These are phyloP conservation scores for Cydia strobilella DNA, from an alignment of 1,140 invertebrate genomes.

Conservation along the genomic window DNA sequence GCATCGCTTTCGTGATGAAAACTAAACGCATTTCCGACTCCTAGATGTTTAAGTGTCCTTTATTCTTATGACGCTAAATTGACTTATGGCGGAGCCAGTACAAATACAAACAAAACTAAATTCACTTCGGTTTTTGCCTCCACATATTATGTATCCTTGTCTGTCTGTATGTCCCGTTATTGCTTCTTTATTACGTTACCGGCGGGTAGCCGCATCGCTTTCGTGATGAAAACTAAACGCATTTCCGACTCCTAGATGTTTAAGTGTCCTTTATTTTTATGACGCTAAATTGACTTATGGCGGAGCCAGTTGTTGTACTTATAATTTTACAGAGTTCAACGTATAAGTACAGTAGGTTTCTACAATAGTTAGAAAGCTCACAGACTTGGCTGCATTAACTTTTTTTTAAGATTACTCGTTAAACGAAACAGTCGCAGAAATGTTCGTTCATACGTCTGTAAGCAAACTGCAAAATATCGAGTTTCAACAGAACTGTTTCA, in stretches of 20 bases:
- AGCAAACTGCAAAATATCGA: too few species aligned
- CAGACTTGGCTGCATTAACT: too few species aligned
- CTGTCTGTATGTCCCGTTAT: slow-evolving; percentile 11
- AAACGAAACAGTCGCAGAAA: too few species aligned
- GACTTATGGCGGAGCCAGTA: background rate
- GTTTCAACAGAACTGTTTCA: too few species aligned
- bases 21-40: slow-evolving; percentile 12
- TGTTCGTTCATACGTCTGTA: too few species aligned
- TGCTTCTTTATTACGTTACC: slow-evolving; percentile 22
- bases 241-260: background rate
- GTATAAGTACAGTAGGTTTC: too few species aligned
- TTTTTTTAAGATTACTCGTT: too few species aligned
- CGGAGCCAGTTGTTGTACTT: background rate
- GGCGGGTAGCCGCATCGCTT: slow-evolving; percentile 6
- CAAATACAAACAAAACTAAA: too few species aligned
- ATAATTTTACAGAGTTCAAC: too few species aligned
- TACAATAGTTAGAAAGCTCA: too few species aligned
- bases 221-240: slow-evolving; percentile 21
- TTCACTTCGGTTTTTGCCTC: too few species aligned
- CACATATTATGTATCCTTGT: background rate
- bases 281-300: background rate
- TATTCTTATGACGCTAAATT: slow-evolving; percentile 3
- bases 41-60: background rate
- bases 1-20: slow-evolving; percentile 16
- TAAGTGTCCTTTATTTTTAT: background rate